Percentiles rank a stretch among this genome's conserved stretches.
These are phyloP conservation scores for Lordiphosa stackelbergi DNA, from an alignment of 1,140 invertebrate genomes.

Conservation along the genomic window DNA sequence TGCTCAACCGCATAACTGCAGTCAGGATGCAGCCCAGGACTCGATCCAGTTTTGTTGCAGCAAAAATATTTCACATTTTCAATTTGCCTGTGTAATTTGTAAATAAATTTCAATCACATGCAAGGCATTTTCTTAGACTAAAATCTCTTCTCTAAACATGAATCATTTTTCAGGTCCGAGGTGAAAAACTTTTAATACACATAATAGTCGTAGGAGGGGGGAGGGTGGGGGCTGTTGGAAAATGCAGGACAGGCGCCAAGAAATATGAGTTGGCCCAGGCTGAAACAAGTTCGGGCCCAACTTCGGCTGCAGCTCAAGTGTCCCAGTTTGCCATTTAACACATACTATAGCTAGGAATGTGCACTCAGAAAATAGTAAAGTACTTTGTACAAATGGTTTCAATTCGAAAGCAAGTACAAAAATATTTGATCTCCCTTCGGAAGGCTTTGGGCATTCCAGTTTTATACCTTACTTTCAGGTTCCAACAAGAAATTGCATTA, in stretches of 20 bases:
- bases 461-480: too few species aligned
- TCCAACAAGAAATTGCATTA: too few species aligned
- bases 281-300: conserved; percentile 33
- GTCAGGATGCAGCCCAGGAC: conserved; percentile 22
- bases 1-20: conserved; percentile 11
- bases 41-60: conserved; percentile 49
- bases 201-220: conserved; percentile 59
- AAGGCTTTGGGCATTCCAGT: too few species aligned
- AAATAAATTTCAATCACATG: conserved; percentile 62
- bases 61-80: conserved; percentile 46
- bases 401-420: too few species aligned
- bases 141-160: conserved; percentile 41
- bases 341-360: conserved; percentile 21
- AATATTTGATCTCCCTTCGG: too few species aligned
- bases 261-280: conserved; percentile 50
- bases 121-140: conserved; percentile 9
- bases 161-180: conserved; percentile 51
- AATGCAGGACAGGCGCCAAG: conserved; percentile 42
- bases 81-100: conserved; percentile 42
- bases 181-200: conserved; percentile 74
- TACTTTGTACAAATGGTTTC: conserved; percentile 14
- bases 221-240: conserved; percentile 9
- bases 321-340: conserved; percentile 74
- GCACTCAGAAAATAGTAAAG: background rate
- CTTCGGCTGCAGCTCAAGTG: conserved; percentile 71